Percentiles rank a stretch among this genome's conserved stretches.
Conservation (phyloP, 2,888 invertebrate genomes). For the Iphiclides podalirius region DNA sequence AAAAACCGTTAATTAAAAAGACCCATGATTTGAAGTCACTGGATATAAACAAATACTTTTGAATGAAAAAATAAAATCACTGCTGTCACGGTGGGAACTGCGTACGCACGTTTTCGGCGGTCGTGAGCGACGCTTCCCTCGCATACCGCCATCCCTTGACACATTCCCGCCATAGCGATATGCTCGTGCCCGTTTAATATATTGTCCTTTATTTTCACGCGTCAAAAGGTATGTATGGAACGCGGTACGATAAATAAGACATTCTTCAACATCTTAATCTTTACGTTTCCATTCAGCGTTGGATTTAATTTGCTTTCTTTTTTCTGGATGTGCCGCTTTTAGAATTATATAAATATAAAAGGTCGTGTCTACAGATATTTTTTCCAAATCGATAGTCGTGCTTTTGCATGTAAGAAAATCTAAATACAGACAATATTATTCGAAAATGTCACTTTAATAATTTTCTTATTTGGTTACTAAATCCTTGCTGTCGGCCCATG, state of each 20-base stretch:
- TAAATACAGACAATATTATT: too few species aligned
- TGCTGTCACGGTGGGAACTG: conserved; percentile 39
- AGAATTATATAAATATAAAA: too few species aligned
- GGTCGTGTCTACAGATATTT: too few species aligned
- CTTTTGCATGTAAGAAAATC: too few species aligned
- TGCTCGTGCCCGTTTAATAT: conserved; percentile 56
- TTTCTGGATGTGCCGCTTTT: background rate
- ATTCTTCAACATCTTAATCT: conserved; percentile 22
- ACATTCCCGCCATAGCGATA: conserved; percentile 67
- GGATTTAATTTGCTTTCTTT: background rate
- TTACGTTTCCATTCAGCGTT: conserved; percentile 14
- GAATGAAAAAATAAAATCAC: conserved; percentile 10
- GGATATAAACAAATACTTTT: too few species aligned
- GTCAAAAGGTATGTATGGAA: conserved; percentile 33
- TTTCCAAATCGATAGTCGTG: too few species aligned
- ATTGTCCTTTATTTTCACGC: conserved; percentile 61
- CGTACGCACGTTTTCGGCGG: conserved; percentile 41
- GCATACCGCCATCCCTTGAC: conserved; percentile 37
- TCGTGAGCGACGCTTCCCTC: conserved; percentile 34
- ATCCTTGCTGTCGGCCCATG: too few species aligned
- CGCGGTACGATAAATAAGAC: conserved; percentile 26
- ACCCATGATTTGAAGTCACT: too few species aligned
- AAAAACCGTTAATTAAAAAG: too few species aligned
- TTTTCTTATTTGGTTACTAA: too few species aligned
- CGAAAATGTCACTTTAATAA: too few species aligned